Percentiles rank a stretch among this genome's conserved stretches.
These are phyloP conservation scores for Labia minor DNA, from an alignment of 2,888 invertebrate species.

Conservation along the genomic window DNA sequence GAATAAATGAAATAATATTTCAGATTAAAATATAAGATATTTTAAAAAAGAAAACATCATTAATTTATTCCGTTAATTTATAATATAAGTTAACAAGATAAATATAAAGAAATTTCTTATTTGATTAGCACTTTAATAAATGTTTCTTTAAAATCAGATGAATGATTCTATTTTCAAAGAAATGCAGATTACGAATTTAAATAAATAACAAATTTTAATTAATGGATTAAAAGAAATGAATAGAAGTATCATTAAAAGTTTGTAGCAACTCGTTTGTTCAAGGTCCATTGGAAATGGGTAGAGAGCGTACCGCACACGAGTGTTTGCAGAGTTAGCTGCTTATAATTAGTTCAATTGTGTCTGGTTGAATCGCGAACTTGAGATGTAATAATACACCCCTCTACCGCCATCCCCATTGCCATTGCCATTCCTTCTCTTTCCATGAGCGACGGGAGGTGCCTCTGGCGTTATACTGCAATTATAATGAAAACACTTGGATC, in stretches of 20 bases:
- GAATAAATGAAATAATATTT: too few species aligned
- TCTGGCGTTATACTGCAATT: too few species aligned
- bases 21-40: too few species aligned
- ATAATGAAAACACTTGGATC: too few species aligned
- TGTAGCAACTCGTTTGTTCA: not conserved
- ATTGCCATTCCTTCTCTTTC: too few species aligned
- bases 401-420: not conserved
- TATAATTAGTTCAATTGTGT: slow-evolving; percentile 13
- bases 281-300: not conserved
- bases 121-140: not conserved
- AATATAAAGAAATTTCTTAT: too few species aligned
- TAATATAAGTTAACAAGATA: too few species aligned
- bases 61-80: too few species aligned
- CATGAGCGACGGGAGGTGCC: too few species aligned
- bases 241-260: slow-evolving; percentile 7
- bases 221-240: slow-evolving; percentile 3
- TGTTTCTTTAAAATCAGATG: not conserved
- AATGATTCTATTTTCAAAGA: not conserved
- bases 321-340: slow-evolving; percentile 13
- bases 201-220: not conserved
- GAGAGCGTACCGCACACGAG: slow-evolving; percentile 13
- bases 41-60: too few species aligned
- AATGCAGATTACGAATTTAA: not conserved
- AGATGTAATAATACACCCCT: slow-evolving; percentile 3
- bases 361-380: slow-evolving; percentile 13